These are phyloP conservation scores for Tinea semifulvella DNA, from an alignment of 2,888 invertebrate genomes.

Conservation along the genomic window DNA sequence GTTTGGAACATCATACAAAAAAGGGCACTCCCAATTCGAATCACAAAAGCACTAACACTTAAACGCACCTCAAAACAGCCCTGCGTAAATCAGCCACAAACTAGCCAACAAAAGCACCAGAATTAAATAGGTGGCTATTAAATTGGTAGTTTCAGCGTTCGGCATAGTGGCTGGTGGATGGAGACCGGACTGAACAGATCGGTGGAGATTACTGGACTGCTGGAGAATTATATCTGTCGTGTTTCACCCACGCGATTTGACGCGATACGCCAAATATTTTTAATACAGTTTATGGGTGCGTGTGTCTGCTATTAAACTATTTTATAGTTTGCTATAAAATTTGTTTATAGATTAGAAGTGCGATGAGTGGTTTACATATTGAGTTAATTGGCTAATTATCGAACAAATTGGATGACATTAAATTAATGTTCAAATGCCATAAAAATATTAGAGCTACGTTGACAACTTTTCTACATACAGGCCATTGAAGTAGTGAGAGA, in stretches of 20 bases:
- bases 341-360: no score
- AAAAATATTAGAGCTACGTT: no score
- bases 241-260: constrained; percentile 3
- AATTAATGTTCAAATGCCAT: no score
- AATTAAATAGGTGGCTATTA: constrained; percentile 76
- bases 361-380: no score
- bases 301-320: neutral
- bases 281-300: neutral
- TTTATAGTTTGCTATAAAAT: no score
- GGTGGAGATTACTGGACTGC: neutral
- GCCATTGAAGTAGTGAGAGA: no score
- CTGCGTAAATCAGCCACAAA: constrained; percentile 75
- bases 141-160: constrained; percentile 70
- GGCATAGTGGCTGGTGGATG: constrained; percentile 41
- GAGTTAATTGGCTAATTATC: no score
- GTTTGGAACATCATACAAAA: no score
- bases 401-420: no score
- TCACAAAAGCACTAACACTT: neutral
- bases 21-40: no score
- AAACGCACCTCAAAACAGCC: constrained; percentile 49
- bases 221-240: constrained; percentile 6
- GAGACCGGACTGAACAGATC: neutral
- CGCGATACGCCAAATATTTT: constrained; percentile 6
- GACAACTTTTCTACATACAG: no score
- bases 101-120: constrained; percentile 71